Conservation (phyloP, 2,113 vertebrate genomes). For the Notiomystis cincta region DNA sequence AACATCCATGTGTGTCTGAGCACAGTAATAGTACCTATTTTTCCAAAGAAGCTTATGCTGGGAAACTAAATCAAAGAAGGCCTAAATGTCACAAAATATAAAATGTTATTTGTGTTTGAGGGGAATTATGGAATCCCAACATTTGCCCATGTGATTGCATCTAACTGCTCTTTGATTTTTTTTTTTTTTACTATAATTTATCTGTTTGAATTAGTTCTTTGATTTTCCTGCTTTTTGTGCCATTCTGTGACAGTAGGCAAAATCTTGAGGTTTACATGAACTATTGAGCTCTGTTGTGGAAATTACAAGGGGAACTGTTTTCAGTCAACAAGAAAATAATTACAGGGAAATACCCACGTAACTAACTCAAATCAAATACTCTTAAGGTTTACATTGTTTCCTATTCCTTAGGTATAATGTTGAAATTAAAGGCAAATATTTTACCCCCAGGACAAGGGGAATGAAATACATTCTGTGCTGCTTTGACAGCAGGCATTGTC, state of each 20-base stretch:
- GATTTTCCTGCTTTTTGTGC: background rate
- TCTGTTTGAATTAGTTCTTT: background rate
- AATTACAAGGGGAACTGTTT: background rate
- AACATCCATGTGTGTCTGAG: background rate
- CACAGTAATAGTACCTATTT: background rate
- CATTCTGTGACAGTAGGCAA: background rate
- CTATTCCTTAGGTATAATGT: background rate
- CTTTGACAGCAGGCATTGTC: background rate
- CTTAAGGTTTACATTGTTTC: background rate
- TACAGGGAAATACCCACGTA: background rate
- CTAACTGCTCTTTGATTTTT: background rate
- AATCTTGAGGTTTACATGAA: background rate
- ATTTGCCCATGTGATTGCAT: background rate
- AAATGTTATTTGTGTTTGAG: background rate
- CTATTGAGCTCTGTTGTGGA: background rate
- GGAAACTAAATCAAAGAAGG: background rate
- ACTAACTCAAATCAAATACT: background rate
- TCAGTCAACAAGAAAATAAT: background rate
- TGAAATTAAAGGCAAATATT: background rate
- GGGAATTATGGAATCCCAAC: background rate
- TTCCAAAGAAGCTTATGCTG: background rate
- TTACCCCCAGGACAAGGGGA: background rate
- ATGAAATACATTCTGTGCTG: slow-evolving; percentile 1
- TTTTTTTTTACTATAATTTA: background rate
- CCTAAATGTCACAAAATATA: background rate